These are phyloP conservation scores for Parauchenoglanis punctatus DNA, from an alignment of 2,797 vertebrate genomes.

Conservation along the genomic window DNA sequence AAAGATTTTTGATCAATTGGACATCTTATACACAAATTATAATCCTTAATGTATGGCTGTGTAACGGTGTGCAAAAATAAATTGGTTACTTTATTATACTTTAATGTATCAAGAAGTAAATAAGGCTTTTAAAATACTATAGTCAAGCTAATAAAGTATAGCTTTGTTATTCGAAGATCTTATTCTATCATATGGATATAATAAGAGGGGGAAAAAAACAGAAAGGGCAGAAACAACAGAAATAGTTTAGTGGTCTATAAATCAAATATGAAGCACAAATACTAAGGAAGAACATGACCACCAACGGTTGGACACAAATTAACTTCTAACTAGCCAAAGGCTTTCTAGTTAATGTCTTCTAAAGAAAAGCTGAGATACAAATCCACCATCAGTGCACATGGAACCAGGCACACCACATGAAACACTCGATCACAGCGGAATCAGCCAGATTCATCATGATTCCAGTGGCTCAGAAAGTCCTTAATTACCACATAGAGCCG, in stretches of 20 bases:
- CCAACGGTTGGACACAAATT: background rate
- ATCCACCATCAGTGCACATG: background rate
- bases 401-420: background rate
- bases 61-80: too few species aligned
- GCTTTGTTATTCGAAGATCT: background rate
- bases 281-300: background rate
- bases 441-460: background rate
- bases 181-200: background rate
- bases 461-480: background rate
- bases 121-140: too few species aligned
- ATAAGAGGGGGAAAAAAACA: background rate
- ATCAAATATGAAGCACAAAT: background rate
- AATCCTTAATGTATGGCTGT: too few species aligned
- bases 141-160: too few species aligned
- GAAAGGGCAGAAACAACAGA: too few species aligned
- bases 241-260: background rate
- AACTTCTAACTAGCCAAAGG: background rate
- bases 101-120: too few species aligned
- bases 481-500: slow-evolving; percentile 9
- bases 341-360: background rate
- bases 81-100: too few species aligned
- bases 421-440: background rate
- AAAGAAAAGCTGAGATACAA: background rate
- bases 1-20: too few species aligned
- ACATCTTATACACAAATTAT: background rate